These are phyloP conservation scores for Ophion obscuratus DNA, from an alignment of 2,888 invertebrate species.

Conservation along the genomic window DNA sequence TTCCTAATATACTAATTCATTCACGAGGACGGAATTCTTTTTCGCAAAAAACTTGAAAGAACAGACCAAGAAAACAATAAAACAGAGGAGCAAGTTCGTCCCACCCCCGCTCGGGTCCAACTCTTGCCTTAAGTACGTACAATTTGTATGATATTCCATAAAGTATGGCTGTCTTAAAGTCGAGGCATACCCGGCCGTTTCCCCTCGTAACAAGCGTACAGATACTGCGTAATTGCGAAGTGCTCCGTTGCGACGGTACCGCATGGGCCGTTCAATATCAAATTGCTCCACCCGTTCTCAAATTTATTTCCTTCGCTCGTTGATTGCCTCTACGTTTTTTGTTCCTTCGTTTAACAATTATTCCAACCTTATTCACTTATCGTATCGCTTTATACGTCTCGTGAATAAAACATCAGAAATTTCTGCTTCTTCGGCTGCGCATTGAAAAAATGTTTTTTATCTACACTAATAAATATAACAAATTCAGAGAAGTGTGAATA, in stretches of 20 bases:
- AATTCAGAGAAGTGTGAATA: too few species aligned
- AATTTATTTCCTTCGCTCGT: background rate
- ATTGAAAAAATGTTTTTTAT: too few species aligned
- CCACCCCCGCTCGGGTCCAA: slow-evolving; percentile 47
- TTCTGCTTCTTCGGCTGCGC: too few species aligned
- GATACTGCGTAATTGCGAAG: slow-evolving; percentile 76
- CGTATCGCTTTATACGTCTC: background rate
- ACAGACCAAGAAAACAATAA: slow-evolving; percentile 20
- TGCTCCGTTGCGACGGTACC: slow-evolving; percentile 7
- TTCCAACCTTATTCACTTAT: background rate
- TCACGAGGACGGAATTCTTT: slow-evolving; percentile 45
- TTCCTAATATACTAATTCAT: background rate
- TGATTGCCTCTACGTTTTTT: background rate
- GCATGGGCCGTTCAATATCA: slow-evolving; percentile 1
- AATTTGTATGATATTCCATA: slow-evolving; percentile 74
- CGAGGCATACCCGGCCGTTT: slow-evolving; percentile 4
- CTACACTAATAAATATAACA: too few species aligned
- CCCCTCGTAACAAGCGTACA: slow-evolving; percentile 70
- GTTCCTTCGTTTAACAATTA: background rate
- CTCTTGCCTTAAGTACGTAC: slow-evolving; percentile 71
- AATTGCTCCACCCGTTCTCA: background rate
- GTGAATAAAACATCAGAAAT: too few species aligned
- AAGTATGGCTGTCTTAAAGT: slow-evolving; percentile 40
- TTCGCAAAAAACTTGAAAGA: slow-evolving; percentile 46
- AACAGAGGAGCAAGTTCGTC: slow-evolving; percentile 21